Conservation (phyloP, 2,797 vertebrate species). For the Stomatorhinus walkeri region DNA sequence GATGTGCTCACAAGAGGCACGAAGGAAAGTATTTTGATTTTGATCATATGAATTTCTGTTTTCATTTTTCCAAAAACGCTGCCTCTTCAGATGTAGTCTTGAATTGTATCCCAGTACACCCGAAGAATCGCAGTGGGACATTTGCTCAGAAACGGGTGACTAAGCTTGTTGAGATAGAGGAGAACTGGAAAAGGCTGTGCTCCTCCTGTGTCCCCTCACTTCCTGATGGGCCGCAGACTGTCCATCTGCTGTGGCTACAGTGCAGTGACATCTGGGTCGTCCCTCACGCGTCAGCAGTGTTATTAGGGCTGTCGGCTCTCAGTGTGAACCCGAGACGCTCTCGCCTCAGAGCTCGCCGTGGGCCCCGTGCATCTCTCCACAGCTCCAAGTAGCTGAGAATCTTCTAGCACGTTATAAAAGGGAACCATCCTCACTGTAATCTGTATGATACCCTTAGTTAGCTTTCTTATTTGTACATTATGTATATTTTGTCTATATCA, state of each 20-base stretch:
- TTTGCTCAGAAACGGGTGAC: not conserved
- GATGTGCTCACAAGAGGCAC: not conserved
- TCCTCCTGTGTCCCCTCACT: not conserved
- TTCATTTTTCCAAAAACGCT: not conserved
- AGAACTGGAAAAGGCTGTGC: not conserved
- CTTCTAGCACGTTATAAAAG: conserved; percentile 32
- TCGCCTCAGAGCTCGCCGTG: not conserved
- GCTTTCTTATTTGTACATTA: conserved; percentile 55
- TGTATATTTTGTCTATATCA: conserved; percentile 69
- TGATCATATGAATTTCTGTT: conserved; percentile 5
- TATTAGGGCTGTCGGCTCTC: not conserved
- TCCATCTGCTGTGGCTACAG: not conserved
- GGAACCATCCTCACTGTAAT: conserved; percentile 44
- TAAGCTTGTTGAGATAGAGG: not conserved
- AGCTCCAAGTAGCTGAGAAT: conserved; percentile 5
- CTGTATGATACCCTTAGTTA: conserved; percentile 39
- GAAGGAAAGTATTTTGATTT: conserved; percentile 3
- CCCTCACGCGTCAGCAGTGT: not conserved
- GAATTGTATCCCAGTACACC: not conserved
- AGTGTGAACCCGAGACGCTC: not conserved
- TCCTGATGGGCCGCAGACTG: not conserved
- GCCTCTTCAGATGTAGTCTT: not conserved
- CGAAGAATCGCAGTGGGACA: not conserved
- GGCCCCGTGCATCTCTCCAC: not conserved
- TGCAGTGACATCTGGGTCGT: not conserved